Base-by-base conservation (phyloP, 2,888 invertebrate species). In the Cephalotes varians region DNA sequence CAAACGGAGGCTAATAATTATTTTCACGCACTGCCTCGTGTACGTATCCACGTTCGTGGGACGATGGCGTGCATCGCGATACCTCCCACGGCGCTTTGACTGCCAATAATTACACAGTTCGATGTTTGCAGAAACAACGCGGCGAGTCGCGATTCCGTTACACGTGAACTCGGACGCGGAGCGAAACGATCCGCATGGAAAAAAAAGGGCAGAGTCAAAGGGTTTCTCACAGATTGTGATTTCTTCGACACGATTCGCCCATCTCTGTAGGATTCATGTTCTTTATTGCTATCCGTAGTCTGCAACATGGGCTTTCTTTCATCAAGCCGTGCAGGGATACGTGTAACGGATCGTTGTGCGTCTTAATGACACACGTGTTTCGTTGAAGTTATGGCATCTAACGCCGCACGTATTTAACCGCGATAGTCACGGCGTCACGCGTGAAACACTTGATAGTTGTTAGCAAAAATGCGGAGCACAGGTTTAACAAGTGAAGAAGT, bases 1-100 rank as follows among this genome's bases (percentile, higher is more conserved):
- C 88, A 79, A 81, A 83, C 82, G 89, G 83, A 87, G 87, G 74
- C 83, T 82, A 85, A 88, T 89, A 91, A 91, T 91, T 91, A 91
- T 91, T 91, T 91, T 91, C 90, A 89, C 91, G 89, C 90, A 91
- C 87, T 86, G 87, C 86, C 88, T 86, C 90, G 87, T 85, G 80
- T 83, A 73, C 56, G 81, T 73, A 81, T 74, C 81, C 82, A 72
- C 58, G 49, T 49, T 74, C 85, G 87, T 82, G 77, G 44, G 72
- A 81, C 84, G 88, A 69, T 86, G 85, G 80, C 89, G 83, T 87
- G 84, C 86, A 81, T 86, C 86, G 72, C 47, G 80, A 84, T 89
- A 91, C 91, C 91, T 91, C 91, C 91, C 91, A 91, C 87, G 82
- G 83, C 86, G 87, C 80, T 81, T 87, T 82, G 82, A 86, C 88